Evolutionary conservation across 1,140 invertebrate species (phyloP).

Genomic region (Eueides isabella): DNA sequence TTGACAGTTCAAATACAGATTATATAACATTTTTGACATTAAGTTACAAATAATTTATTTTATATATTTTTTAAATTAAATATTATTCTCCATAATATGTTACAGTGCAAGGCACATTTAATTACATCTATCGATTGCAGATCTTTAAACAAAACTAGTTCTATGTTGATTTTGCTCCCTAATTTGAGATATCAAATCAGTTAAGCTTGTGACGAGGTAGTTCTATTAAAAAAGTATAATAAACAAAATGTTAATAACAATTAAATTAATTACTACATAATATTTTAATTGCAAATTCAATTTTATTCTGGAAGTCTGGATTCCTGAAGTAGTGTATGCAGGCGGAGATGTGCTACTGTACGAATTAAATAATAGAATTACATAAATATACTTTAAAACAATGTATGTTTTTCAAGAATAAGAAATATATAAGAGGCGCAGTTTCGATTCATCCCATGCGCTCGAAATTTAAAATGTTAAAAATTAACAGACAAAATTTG

Average conservation of each 20-base stretch:
- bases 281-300: neutral
- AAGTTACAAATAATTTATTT: neutral
- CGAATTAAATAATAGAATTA: too few relatives aligned
- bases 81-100: slow-evolving; percentile 1
- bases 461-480: too few relatives aligned
- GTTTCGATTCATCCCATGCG: too few relatives aligned
- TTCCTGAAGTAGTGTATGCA: too few relatives aligned
- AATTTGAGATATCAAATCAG: slow-evolving; percentile 40
- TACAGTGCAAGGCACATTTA: slow-evolving; percentile 76
- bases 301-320: neutral
- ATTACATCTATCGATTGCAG: slow-evolving; percentile 53
- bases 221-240: neutral
- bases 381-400: too few relatives aligned
- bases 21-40: neutral
- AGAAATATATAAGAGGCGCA: too few relatives aligned
- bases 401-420: too few relatives aligned
- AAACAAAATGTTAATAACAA: neutral
- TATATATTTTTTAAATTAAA: neutral
- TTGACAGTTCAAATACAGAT: slow-evolving; percentile 4
- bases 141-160: slow-evolving; percentile 58
- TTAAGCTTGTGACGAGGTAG: slow-evolving; percentile 7
- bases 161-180: slow-evolving; percentile 39
- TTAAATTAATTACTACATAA: neutral
- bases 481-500: too few relatives aligned
- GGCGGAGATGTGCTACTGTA: too few relatives aligned